phyloP scores from a whole-genome alignment of 2,113 vertebrate species.

The Octodon degus region DNA sequence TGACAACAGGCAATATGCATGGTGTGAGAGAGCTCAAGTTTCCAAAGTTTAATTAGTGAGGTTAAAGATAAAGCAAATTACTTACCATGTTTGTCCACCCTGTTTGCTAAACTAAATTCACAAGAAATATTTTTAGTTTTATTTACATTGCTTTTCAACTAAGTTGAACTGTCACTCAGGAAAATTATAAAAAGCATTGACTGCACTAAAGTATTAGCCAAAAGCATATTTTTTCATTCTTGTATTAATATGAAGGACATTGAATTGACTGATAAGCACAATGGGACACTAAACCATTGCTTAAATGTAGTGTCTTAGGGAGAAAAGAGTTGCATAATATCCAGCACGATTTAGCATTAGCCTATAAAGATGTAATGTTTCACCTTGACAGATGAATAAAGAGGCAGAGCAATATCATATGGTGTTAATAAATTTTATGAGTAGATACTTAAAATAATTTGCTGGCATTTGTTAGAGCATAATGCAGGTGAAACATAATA shows the following conservation, averaged over 20 bases:
- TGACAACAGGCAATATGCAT: accelerated
- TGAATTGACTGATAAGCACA: conserved; percentile 3
- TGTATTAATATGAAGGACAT: background rate
- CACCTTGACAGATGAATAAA: background rate
- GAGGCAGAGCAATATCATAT: background rate
- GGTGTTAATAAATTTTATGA: background rate
- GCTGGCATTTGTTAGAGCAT: background rate
- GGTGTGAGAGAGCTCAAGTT: background rate
- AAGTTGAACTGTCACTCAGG: background rate
- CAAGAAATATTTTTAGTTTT: background rate
- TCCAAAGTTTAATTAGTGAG: background rate
- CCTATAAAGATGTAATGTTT: conserved; percentile 3
- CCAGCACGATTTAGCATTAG: conserved; percentile 13
- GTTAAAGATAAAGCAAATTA: background rate
- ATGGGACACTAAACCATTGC: background rate
- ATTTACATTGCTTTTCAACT: background rate
- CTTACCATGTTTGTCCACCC: background rate
- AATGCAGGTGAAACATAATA: background rate
- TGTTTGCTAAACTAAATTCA: background rate
- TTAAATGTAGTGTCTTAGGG: conserved; percentile 10
- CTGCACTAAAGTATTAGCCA: background rate
- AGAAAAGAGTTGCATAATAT: conserved; percentile 18
- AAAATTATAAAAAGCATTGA: background rate
- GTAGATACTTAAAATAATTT: background rate
- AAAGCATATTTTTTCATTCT: background rate